Evolutionary conservation across 1,140 invertebrate species (phyloP).

Genomic region (Ridgeia piscesae): DNA sequence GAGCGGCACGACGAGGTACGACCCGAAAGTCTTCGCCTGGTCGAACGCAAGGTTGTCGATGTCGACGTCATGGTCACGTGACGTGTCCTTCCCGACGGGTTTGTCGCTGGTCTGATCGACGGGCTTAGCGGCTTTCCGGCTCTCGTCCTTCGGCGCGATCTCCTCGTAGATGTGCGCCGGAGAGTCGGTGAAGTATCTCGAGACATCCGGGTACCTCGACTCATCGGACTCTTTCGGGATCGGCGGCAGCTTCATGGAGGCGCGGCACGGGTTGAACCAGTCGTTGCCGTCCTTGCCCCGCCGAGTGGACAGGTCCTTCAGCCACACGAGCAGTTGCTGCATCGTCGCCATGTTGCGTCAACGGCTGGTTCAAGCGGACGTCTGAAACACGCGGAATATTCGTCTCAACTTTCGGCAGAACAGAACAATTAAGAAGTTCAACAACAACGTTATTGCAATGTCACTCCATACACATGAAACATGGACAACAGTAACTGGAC

Average conservation of each 20-base stretch:
- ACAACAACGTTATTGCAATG: too few species aligned
- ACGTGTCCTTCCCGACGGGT: not conserved
- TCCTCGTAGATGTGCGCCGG: not conserved
- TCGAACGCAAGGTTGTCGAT: constrained; percentile 5
- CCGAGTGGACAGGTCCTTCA: not conserved
- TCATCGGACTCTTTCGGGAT: not conserved
- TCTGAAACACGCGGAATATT: not conserved
- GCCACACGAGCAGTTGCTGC: not conserved
- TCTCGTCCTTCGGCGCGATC: not conserved
- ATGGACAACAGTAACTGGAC: too few species aligned
- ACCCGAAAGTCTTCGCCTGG: constrained; percentile 7
- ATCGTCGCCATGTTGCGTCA: not conserved
- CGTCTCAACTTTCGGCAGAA: not conserved
- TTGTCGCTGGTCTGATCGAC: not conserved
- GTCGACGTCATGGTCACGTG: not conserved
- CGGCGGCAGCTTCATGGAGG: not conserved
- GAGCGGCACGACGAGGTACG: not conserved
- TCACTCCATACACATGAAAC: too few species aligned
- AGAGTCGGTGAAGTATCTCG: not conserved
- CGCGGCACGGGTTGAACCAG: not conserved
- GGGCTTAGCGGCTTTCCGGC: not conserved
- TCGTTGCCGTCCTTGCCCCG: not conserved
- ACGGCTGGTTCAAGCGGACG: not conserved
- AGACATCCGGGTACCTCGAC: not conserved
- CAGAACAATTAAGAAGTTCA: too few species aligned